These are phyloP conservation scores for Leptogaster cylindrica DNA, from an alignment of 2,888 invertebrate species.

Conservation along the genomic window DNA sequence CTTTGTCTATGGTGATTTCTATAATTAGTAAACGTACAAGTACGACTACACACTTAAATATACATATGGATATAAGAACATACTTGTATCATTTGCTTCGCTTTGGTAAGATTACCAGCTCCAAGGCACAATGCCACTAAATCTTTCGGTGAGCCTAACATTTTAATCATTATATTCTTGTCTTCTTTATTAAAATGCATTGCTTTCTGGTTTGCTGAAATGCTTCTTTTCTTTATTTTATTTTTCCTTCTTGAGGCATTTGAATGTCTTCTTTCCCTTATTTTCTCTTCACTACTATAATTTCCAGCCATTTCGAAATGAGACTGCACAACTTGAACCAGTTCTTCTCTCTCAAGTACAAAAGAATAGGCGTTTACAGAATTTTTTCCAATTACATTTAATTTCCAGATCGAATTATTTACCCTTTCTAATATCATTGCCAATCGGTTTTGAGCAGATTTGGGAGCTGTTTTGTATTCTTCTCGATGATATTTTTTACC, in stretches of 20 bases:
- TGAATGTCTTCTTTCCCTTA: slow-evolving; percentile 53
- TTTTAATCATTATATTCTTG: slow-evolving; percentile 60
- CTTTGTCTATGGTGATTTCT: too few relatives aligned
- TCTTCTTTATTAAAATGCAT: slow-evolving; percentile 44
- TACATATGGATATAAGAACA: slow-evolving; percentile 51
- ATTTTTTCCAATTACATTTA: slow-evolving; percentile 56
- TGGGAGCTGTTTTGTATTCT: slow-evolving; percentile 55
- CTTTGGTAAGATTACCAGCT: slow-evolving; percentile 74
- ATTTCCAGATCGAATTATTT: slow-evolving; percentile 58
- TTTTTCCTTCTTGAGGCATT: slow-evolving; percentile 56
- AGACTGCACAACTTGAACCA: slow-evolving; percentile 55
- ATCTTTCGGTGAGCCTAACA: slow-evolving; percentile 78
- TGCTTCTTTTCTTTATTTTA: slow-evolving; percentile 50
- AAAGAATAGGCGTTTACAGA: slow-evolving; percentile 47
- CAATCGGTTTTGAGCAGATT: slow-evolving; percentile 54
- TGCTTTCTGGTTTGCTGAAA: slow-evolving; percentile 28
- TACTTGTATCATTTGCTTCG: slow-evolving; percentile 82
- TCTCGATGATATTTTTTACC: slow-evolving; percentile 58
- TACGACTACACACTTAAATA: too few relatives aligned
- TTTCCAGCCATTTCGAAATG: slow-evolving; percentile 54
- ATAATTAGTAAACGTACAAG: too few relatives aligned
- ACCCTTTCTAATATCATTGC: slow-evolving; percentile 55
- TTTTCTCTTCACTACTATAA: slow-evolving; percentile 59
- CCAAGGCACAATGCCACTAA: slow-evolving; percentile 79
- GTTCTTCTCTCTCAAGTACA: slow-evolving; percentile 54